Conservation (phyloP, 2,888 invertebrate species). For the Archips xylosteana region DNA sequence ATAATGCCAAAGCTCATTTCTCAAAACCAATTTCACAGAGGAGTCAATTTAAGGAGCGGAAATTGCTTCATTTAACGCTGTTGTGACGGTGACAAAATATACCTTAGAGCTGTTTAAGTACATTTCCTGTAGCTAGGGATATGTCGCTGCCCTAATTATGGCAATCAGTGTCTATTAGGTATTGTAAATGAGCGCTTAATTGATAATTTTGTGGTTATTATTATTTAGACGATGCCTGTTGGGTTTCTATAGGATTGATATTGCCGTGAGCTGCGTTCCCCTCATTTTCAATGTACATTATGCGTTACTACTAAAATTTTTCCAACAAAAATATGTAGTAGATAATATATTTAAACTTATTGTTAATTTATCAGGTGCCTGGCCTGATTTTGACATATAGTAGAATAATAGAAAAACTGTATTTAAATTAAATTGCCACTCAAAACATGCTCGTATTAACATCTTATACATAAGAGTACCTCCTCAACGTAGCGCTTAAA, state of each 20-base stretch:
- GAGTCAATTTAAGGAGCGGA: constrained; percentile 70
- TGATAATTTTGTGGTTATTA: constrained; percentile 35
- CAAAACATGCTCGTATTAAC: too few relatives aligned
- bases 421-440: too few relatives aligned
- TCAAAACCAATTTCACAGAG: constrained; percentile 60
- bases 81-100: constrained; percentile 60
- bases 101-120: constrained; percentile 55
- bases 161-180: constrained; percentile 41
- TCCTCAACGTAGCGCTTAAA: neutral
- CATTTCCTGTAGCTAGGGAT: constrained; percentile 41
- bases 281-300: neutral
- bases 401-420: too few relatives aligned
- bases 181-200: constrained; percentile 44
- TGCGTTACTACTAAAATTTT: neutral
- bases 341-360: too few relatives aligned
- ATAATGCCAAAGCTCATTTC: constrained; percentile 60
- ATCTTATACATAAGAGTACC: too few relatives aligned
- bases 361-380: too few relatives aligned
- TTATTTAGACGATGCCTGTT: constrained; percentile 14
- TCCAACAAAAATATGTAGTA: neutral
- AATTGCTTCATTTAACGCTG: constrained; percentile 71
- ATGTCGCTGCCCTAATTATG: constrained; percentile 39
- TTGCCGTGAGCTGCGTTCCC: constrained; percentile 3
- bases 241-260: constrained; percentile 16
- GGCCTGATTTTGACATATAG: too few relatives aligned